phyloP scores from a whole-genome alignment of 2,888 invertebrate genomes.

The Athalia rosae region DNA sequence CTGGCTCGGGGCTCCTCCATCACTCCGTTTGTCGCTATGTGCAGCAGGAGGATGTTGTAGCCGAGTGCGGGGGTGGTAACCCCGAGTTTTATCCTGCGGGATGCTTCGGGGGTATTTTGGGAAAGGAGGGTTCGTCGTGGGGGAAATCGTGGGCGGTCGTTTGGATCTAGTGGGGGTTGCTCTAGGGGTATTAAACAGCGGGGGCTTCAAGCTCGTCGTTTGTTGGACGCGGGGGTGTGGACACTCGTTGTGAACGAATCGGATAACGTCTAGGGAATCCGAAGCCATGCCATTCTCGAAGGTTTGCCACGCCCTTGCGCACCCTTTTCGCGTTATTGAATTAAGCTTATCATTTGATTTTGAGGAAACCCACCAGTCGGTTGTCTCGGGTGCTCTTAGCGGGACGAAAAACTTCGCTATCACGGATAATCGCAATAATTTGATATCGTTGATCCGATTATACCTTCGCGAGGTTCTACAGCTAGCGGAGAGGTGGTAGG shows the following conservation, averaged over 20 bases:
- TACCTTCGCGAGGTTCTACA: conserved; percentile 55
- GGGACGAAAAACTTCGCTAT: conserved; percentile 71
- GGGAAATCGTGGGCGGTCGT: conserved; percentile 40
- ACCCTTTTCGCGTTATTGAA: conserved; percentile 70
- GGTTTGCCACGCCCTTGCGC: conserved; percentile 55
- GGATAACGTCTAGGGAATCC: not conserved
- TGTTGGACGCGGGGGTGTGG: conserved; percentile 35
- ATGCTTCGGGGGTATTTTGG: conserved; percentile 6
- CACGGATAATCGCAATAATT: conserved; percentile 72
- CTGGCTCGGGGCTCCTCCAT: conserved; percentile 28
- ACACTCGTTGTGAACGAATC: conserved; percentile 28
- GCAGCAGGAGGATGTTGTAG: not conserved
- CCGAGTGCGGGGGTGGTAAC: conserved; percentile 15
- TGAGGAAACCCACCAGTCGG: conserved; percentile 73
- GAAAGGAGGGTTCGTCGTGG: not conserved
- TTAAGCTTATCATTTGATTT: conserved; percentile 74
- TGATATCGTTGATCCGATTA: conserved; percentile 73
- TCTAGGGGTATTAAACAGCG: conserved; percentile 7
- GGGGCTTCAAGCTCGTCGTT: conserved; percentile 12
- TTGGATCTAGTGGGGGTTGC: not conserved
- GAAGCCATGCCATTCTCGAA: conserved; percentile 23
- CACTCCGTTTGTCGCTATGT: conserved; percentile 38
- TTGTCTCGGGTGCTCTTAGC: conserved; percentile 71
- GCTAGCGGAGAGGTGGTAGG: conserved; percentile 46
- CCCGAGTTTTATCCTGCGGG: not conserved